A percentile compares a stretch with the other conserved stretches of the same genome.
phyloP scores from a whole-genome alignment of 1,140 invertebrate species.

The Pteromalus puparum region DNA sequence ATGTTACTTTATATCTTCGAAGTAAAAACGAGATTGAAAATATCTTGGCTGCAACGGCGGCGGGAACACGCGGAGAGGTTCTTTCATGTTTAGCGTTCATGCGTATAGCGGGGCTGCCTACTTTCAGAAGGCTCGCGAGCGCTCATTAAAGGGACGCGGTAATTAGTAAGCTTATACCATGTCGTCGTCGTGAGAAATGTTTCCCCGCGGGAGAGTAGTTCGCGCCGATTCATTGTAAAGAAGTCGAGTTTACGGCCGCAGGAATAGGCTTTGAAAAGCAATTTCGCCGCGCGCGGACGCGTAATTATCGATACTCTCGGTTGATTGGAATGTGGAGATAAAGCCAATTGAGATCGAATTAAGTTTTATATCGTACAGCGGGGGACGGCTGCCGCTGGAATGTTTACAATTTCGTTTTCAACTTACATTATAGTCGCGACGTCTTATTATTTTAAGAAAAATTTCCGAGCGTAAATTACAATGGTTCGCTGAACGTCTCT shows the following conservation, averaged over 20 bases:
- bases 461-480: neutral
- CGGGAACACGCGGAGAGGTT: conserved; percentile 21
- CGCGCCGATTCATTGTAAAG: conserved; percentile 41
- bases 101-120: neutral
- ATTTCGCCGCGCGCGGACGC: neutral
- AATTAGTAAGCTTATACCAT: conserved; percentile 49
- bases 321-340: conserved; percentile 28
- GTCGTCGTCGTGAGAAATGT: conserved; percentile 49
- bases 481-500: too few relatives aligned
- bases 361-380: conserved; percentile 7
- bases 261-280: conserved; percentile 29
- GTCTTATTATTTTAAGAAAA: too few relatives aligned
- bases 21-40: conserved; percentile 51
- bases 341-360: conserved; percentile 39
- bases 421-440: neutral
- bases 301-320: conserved; percentile 33
- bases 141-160: conserved; percentile 46
- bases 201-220: conserved; percentile 6
- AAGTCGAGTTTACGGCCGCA: conserved; percentile 23
- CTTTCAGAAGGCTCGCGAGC: neutral
- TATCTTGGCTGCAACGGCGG: conserved; percentile 16
- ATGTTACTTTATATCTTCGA: conserved; percentile 50
- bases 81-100: conserved; percentile 48
- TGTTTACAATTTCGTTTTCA: conserved; percentile 9
- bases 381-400: neutral